A percentile compares a stretch with the other conserved stretches of the same genome.
Conservation (phyloP, 1,140 invertebrate species). For the Drosophila teissieri region DNA sequence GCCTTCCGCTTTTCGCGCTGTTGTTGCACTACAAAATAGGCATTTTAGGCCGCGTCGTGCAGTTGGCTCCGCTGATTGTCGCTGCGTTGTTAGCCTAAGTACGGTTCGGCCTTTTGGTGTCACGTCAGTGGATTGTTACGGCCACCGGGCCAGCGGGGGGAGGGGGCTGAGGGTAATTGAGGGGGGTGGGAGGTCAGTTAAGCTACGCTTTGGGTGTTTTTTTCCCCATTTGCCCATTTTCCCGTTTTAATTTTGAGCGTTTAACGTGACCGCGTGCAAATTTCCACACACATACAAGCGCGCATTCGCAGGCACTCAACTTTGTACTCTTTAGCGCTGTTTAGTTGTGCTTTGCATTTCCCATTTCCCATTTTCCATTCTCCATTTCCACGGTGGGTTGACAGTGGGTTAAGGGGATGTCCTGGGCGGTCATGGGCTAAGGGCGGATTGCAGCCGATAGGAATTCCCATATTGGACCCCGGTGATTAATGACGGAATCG, state of each 20-base stretch:
- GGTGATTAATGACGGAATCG: constrained; percentile 57
- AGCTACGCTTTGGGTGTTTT: constrained; percentile 4
- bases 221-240: not conserved
- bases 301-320: constrained; percentile 30
- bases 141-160: constrained; percentile 6
- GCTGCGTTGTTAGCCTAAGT: constrained; percentile 66
- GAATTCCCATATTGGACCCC: constrained; percentile 1
- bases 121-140: constrained; percentile 63
- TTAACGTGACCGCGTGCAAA: constrained; percentile 70
- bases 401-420: not conserved
- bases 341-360: constrained; percentile 71
- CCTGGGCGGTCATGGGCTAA: constrained; percentile 3
- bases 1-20: not conserved
- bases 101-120: constrained; percentile 74
- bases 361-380: constrained; percentile 9
- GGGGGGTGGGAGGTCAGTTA: constrained; percentile 1
- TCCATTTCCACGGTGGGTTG: not conserved
- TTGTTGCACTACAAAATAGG: constrained; percentile 60
- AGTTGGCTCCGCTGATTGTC: constrained; percentile 30
- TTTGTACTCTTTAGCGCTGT: constrained; percentile 79
- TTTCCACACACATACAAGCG: constrained; percentile 34
- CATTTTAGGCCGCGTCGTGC: constrained; percentile 44
- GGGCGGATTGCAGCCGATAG: constrained; percentile 9
- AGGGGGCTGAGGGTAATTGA: not conserved
- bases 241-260: constrained; percentile 62